Conservation (phyloP, 2,113 vertebrate species). For the Elephantulus edwardii region DNA sequence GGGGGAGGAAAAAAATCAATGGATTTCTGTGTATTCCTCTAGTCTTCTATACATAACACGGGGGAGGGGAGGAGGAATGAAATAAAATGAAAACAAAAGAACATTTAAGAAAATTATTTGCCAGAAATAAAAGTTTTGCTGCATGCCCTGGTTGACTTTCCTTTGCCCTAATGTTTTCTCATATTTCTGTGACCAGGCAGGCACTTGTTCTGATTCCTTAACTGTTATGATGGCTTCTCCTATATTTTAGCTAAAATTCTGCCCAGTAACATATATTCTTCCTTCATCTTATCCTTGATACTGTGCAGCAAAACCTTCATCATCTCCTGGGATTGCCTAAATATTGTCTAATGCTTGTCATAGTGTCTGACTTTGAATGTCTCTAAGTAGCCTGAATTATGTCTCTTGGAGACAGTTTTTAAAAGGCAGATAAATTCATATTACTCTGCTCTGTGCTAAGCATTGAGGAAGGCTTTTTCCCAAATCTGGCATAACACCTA, state of each 20-base stretch:
- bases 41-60: background rate
- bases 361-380: conserved; percentile 11
- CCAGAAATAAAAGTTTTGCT: background rate
- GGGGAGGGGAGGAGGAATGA: background rate
- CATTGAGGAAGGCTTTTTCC: background rate
- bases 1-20: conserved; percentile 8
- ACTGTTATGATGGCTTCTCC: background rate
- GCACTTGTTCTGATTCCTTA: background rate
- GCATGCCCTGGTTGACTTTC: background rate
- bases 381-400: background rate
- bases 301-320: background rate
- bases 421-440: background rate
- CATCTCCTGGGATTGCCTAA: background rate
- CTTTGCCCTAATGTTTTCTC: background rate
- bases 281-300: background rate
- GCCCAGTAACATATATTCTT: background rate
- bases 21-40: background rate
- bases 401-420: conserved; percentile 22
- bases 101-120: conserved; percentile 7
- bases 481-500: background rate
- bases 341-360: background rate
- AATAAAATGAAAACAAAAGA: conserved; percentile 5
- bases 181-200: background rate
- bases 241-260: background rate
- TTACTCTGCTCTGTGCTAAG: background rate